A percentile compares a stretch with the other conserved stretches of the same genome.
phyloP scores from a whole-genome alignment of 2,797 vertebrate species.

The Xenopus petersii region DNA sequence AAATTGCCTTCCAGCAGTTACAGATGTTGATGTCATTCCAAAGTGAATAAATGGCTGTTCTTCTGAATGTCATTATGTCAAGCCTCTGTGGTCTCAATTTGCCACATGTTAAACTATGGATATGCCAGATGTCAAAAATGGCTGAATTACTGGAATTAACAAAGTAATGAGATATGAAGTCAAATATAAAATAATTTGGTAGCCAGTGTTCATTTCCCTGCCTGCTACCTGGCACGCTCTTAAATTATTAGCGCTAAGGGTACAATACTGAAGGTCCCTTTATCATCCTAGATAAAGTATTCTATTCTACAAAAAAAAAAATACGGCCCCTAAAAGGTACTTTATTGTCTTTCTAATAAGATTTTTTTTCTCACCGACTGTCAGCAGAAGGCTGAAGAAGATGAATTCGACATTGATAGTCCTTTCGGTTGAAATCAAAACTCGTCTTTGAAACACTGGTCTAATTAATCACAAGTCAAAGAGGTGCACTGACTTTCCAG shows the following conservation, averaged over 20 bases:
- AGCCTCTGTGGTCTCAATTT: not conserved
- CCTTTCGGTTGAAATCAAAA: constrained; percentile 39
- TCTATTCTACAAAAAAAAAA: constrained; percentile 23
- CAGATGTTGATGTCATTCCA: constrained; percentile 14
- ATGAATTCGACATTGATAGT: not conserved
- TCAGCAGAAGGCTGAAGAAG: not conserved
- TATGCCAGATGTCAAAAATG: constrained; percentile 10
- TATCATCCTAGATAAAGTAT: constrained; percentile 17
- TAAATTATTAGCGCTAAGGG: constrained; percentile 23
- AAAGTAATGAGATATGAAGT: not conserved
- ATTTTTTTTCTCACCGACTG: constrained; percentile 3
- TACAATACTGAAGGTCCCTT: constrained; percentile 10
- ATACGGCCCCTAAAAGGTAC: constrained; percentile 8
- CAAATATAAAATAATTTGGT: constrained; percentile 27
- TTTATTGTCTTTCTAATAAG: constrained; percentile 32
- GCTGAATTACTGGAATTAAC: constrained; percentile 3
- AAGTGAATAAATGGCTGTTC: not conserved
- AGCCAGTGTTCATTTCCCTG: constrained; percentile 2
- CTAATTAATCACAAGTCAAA: constrained; percentile 40
- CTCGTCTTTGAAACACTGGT: constrained; percentile 1
- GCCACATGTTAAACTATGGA: not conserved
- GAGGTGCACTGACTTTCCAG: not conserved
- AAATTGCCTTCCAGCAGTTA: not conserved
- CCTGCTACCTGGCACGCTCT: not conserved
- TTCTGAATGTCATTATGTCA: not conserved